Evolutionary conservation across 2,797 vertebrate genomes (phyloP), one percentile per base, ranked within the genome.

Genomic region (Varecia variegata): DNA sequence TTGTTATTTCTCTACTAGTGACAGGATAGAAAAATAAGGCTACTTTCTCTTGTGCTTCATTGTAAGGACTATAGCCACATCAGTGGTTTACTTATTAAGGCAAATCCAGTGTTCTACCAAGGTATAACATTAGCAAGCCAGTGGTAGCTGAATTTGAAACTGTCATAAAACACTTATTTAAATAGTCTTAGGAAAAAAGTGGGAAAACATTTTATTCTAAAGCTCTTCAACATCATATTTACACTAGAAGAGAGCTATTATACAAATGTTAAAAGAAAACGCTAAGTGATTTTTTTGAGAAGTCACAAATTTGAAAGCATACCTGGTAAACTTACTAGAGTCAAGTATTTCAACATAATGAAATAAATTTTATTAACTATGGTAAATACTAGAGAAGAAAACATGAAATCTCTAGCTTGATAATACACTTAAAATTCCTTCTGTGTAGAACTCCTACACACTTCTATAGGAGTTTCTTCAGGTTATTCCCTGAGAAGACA

Each of bases 151-250:
- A 90, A 87, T 87, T 56, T 73, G 38, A 95, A 74, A 70, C 54
- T 95, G 62, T 89, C 80, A 92, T 74, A 94, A 79, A 83, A 97
- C 21, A 95, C 18, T 56, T 81, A 95, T 52, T 97, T 95, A 85
- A 95, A 88, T 92, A 81, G 83, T n/a, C 43, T 87, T 58, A 74
- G 68, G 80, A 93, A 76, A 77, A 92, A 94, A 92, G 5, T 86
- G 62, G 73, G 70, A 80, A 96, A 96, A 95, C 43, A 96, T 52
- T 93, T 83, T 85, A 81, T 93, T 97, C 90, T 94, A 83, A 88
- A 83, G 45, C 52, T 88, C 45, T 95, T 96, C 52, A 96, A 84
- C 23, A 95, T 87, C 85, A 87, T 80, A 95, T 90, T 93, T 90
- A 92, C 52, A 87, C 58, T 65, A 95, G 52, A 95, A 96, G 95